These are phyloP conservation scores for Monopterus albus DNA, from an alignment of 2,113 vertebrate genomes.

Conservation along the genomic window DNA sequence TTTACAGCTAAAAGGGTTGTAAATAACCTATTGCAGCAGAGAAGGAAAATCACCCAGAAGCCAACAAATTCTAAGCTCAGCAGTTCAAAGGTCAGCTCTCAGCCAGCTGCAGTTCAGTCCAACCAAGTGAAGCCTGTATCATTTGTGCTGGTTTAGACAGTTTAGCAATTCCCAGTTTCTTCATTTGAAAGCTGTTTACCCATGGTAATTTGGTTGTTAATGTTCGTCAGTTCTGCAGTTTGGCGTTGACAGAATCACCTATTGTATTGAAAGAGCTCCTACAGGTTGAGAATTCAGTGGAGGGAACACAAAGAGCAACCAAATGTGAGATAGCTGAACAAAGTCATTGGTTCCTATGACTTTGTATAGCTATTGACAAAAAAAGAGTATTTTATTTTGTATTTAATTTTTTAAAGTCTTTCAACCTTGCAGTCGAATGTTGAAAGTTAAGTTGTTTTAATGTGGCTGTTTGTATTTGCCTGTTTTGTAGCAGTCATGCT, in stretches of 20 bases:
- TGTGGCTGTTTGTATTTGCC: neutral
- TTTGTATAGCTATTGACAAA: too few relatives aligned
- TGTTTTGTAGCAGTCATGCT: neutral
- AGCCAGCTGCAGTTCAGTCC: conserved; percentile 34
- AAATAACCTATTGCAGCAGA: conserved; percentile 73
- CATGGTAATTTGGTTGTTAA: conserved; percentile 11
- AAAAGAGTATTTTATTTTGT: too few relatives aligned
- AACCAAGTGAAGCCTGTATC: conserved; percentile 18
- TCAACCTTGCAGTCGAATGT: too few relatives aligned
- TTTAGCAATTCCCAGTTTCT: conserved; percentile 15
- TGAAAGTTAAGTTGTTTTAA: conserved; percentile 27
- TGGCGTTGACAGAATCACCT: neutral
- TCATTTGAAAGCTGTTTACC: conserved; percentile 33
- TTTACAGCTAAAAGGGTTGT: conserved; percentile 72
- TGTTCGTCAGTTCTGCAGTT: neutral
- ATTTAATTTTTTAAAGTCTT: too few relatives aligned
- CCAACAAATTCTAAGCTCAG: conserved; percentile 71
- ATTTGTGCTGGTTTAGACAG: conserved; percentile 20
- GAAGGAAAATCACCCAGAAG: conserved; percentile 58
- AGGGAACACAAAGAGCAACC: too few relatives aligned
- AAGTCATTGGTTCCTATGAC: too few relatives aligned
- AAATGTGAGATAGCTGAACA: too few relatives aligned
- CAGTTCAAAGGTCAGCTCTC: conserved; percentile 69
- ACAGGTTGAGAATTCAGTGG: too few relatives aligned
- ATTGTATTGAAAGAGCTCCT: neutral